Base-by-base conservation (phyloP, 2,888 invertebrate genomes). In the Cryptocephalus moraei region DNA sequence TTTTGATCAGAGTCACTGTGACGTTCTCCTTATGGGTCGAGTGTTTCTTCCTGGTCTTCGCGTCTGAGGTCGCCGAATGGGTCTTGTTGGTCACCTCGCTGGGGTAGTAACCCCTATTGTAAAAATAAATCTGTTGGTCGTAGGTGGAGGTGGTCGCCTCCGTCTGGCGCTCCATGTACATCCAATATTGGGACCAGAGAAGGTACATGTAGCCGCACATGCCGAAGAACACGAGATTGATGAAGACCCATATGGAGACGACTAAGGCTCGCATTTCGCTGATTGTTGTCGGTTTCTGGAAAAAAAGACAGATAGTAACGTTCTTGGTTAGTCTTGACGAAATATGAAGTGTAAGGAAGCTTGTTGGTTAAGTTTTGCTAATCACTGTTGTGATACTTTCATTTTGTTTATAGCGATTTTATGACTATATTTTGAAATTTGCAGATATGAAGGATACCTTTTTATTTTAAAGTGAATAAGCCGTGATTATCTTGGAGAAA, bases 151-250 rank as follows among this genome's bases (percentile, higher is more conserved):
- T 62, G 47, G 64, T 60, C 60, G 54, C 67, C 53, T 73, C 65
- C 48, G 73, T 73, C 59, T 80, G 76, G 53, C 75, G 74, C 57
- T 79, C 78, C 48, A 77, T 71, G 50, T 77, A 75, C 71, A 77
- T 75, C 82, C 83, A 84, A 62, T 83, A 84, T 59, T 83, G 81
- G 0, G 81, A 80, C 83, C 84, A 84, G 43, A 85, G 74, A 36
- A 84, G 68, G 64, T 84, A 84, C 56, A 83, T 75, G 61, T 84
- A 85, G 38, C 82, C 81, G 56, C 82, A 80, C 79, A 84, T 82
- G 9, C 83, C 84, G 59, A 84, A 79, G 59, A 82, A 78, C 31
- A 84, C 73, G 41, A 84, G 73, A 65, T 83, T 82, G 53, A 84
- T 78, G 63, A 84, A 84, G 57, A 84, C 75, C 81, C 82, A 84